Conservation (phyloP, 2,888 invertebrate species). For the Priocnemis perturbator region DNA sequence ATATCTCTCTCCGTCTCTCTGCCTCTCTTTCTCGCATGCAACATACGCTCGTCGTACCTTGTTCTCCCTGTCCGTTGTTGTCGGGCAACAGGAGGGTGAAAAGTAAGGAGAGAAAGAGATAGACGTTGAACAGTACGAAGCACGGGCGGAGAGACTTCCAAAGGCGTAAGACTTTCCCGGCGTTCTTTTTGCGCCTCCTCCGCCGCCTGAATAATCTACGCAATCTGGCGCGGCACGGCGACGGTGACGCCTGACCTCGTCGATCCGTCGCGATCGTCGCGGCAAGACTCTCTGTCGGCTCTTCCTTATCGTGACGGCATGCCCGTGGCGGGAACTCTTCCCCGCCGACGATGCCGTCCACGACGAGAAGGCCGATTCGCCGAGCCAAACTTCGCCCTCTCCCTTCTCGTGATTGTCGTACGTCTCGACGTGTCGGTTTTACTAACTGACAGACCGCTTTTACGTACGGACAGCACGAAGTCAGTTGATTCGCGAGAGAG, state of each 20-base stretch:
- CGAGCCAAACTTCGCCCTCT: too few species aligned
- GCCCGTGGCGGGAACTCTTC: too few species aligned
- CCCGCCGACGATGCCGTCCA: too few species aligned
- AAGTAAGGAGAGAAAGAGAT: slow-evolving; percentile 20
- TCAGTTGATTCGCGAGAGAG: background rate
- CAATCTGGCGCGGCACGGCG: background rate
- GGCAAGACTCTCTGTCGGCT: slow-evolving; percentile 12
- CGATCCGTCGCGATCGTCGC: slow-evolving; percentile 35
- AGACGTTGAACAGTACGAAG: slow-evolving; percentile 26
- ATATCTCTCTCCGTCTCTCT: slow-evolving; percentile 4
- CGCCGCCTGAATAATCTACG: slow-evolving; percentile 15
- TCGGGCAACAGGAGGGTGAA: slow-evolving; percentile 33
- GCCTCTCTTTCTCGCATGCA: background rate
- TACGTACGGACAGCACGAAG: too few species aligned
- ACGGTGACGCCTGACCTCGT: slow-evolving; percentile 13
- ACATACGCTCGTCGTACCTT: background rate
- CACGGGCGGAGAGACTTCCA: slow-evolving; percentile 20
- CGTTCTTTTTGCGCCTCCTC: slow-evolving; percentile 24
- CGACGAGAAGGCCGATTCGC: too few species aligned
- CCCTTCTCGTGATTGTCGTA: too few species aligned
- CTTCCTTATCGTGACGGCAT: slow-evolving; percentile 15
- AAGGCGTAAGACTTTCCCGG: background rate
- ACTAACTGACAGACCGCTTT: too few species aligned
- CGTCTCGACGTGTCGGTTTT: too few species aligned
- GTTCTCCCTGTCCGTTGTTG: slow-evolving; percentile 32